Evolutionary conservation across 2,888 invertebrate species (phyloP), one percentile per base, ranked within the genome.

Genomic region (Steinernema carpocapsae): DNA sequence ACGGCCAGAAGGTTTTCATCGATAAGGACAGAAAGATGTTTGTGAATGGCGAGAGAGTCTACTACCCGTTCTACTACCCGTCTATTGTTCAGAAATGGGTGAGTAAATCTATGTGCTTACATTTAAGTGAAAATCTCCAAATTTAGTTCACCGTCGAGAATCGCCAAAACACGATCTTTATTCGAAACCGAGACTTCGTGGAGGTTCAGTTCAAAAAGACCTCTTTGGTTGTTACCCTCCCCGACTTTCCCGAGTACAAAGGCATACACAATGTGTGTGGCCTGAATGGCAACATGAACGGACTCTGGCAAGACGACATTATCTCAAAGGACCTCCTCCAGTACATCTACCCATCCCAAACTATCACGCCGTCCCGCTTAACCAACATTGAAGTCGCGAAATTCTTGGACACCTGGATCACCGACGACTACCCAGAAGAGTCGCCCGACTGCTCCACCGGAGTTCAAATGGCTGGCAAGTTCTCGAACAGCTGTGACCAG

Each of bases 31-130:
- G 7, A 19, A 51, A 51, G 12, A 10, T 51, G 12, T n/a, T 6
- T 19, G 51, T 51, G 12, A 51, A 51, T 19, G 51, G 19, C 19
- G 6, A 12, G 7, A 10, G 51, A 10, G 19, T 6, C 12, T 51
- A 12, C 51, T 51, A 12, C 51, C 51, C 51, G 12, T 51, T 51
- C 51, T 51, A 51, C n/a, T 51, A 51, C 19, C 51, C 51, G 6
- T 51, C 51, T 10, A 51, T 12, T 10, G 19, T 6, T 19, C 6
- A 51, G 14, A 10, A 10, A 19, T 12, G n/a, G 51, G 51, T 51
- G 19, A 6, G 51, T 10, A n/a, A n/a, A n/a, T n/a, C n/a, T 19
- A 51, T 12, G 19, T 6, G 51, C 14, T n/a, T n/a, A 12, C 6
- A n/a, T n/a, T 51, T n/a, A n/a, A n/a, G n/a, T n/a, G 45, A 56